Percentiles rank a stretch among this genome's conserved stretches.
phyloP scores from a whole-genome alignment of 1,140 invertebrate genomes.

The Drosophila kanapiae region DNA sequence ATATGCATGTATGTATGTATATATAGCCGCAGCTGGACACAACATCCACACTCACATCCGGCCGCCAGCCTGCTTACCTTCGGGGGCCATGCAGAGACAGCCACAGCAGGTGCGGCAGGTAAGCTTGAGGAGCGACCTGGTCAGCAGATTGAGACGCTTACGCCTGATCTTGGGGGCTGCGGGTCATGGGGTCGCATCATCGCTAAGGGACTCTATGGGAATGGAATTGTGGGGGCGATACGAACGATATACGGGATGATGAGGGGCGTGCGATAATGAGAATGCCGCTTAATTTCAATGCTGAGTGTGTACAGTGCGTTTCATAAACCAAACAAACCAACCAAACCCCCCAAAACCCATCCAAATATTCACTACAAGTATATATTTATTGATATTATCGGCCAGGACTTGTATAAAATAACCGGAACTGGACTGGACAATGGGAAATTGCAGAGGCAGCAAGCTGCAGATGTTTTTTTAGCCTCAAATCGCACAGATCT shows the following conservation, averaged over 20 bases:
- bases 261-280: conserved; percentile 35
- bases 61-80: conserved; percentile 54
- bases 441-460: conserved; percentile 6
- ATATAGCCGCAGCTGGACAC: neutral
- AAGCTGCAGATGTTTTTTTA: neutral
- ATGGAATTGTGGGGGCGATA: conserved; percentile 42
- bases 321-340: neutral
- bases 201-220: conserved; percentile 38
- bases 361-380: too few species aligned
- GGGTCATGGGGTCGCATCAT: conserved; percentile 33
- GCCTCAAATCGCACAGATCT: conserved; percentile 4
- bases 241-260: conserved; percentile 36
- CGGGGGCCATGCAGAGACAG: conserved; percentile 52
- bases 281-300: conserved; percentile 8
- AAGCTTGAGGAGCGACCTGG: conserved; percentile 30
- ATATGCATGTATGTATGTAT: too few species aligned
- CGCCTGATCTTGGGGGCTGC: conserved; percentile 21
- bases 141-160: conserved; percentile 30
- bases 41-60: neutral
- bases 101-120: conserved; percentile 32
- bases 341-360: too few species aligned
- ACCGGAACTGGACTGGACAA: neutral
- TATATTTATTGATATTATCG: too few species aligned
- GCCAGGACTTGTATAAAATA: neutral
- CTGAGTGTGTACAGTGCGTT: conserved; percentile 3